A percentile compares a stretch with the other conserved stretches of the same genome.
phyloP scores from a whole-genome alignment of 37 sponge, comb jelly and placozoan genomes.

The Beroe ovata region DNA sequence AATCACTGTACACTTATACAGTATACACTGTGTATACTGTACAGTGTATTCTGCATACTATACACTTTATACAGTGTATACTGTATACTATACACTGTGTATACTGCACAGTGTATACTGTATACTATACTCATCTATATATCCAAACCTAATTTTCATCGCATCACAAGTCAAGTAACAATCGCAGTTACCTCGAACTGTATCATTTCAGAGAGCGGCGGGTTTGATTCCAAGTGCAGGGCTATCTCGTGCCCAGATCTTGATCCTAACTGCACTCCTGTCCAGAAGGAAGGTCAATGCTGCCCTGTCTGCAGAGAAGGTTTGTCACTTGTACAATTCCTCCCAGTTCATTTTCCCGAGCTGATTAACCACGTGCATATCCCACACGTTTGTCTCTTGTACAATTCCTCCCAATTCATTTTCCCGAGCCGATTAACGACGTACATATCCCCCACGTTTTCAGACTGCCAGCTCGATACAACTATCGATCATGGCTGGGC shows the following conservation, averaged over 20 bases:
- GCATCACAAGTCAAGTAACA: too few species aligned
- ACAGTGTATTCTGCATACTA: too few species aligned
- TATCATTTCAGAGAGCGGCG: background rate
- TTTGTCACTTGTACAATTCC: too few species aligned
- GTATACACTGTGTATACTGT: too few species aligned
- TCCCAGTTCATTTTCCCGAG: background rate
- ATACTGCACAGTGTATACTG: too few species aligned
- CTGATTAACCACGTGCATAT: background rate
- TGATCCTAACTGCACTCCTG: background rate
- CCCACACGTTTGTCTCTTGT: background rate
- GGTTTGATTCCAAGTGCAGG: background rate
- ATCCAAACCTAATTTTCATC: too few species aligned
- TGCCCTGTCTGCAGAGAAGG: background rate
- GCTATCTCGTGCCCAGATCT: background rate
- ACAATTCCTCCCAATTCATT: background rate
- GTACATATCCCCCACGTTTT: background rate
- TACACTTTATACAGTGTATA: too few species aligned
- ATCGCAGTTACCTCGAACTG: too few species aligned
- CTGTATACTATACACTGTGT: too few species aligned
- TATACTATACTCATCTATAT: too few species aligned
- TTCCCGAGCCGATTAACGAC: background rate
- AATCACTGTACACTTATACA: too few species aligned
- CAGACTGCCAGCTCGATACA: too few species aligned
- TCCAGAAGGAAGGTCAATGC: background rate
- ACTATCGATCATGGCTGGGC: background rate